These are phyloP conservation scores for Rhinoraja longicauda DNA, from an alignment of 2,797 vertebrate species.

Conservation along the genomic window DNA sequence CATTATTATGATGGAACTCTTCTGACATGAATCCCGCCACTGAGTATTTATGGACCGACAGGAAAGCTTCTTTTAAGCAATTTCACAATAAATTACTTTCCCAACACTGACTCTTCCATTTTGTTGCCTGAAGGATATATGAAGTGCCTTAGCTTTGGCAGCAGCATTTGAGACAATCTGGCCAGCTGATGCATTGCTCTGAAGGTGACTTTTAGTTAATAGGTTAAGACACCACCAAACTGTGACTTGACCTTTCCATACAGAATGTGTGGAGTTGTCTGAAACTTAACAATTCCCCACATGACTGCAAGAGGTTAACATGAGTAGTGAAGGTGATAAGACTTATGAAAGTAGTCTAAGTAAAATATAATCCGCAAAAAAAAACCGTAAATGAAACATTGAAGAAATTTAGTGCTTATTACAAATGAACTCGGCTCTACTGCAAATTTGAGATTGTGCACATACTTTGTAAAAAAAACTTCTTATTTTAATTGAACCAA, in stretches of 20 bases:
- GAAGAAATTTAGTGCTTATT: too few species aligned
- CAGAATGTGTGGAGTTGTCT: background rate
- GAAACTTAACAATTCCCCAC: slow-evolving; percentile 5
- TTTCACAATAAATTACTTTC: background rate
- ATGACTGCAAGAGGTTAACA: background rate
- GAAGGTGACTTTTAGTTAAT: background rate
- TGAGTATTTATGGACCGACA: background rate
- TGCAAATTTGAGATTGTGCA: background rate
- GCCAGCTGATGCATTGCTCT: background rate
- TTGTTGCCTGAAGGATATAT: background rate
- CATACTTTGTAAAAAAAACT: background rate
- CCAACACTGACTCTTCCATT: background rate
- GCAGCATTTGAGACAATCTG: background rate
- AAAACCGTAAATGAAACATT: too few species aligned
- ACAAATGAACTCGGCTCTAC: too few species aligned
- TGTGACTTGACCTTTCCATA: background rate
- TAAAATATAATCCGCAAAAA: background rate
- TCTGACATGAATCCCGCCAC: background rate
- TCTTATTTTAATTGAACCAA: background rate
- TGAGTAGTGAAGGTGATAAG: background rate
- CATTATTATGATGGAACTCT: background rate
- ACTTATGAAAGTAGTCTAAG: background rate
- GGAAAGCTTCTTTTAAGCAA: background rate
- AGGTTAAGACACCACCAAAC: slow-evolving; percentile 13
- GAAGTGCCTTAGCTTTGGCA: background rate